Conservation (phyloP, 1,140 invertebrate genomes). For the Leptoteleia sp. region DNA sequence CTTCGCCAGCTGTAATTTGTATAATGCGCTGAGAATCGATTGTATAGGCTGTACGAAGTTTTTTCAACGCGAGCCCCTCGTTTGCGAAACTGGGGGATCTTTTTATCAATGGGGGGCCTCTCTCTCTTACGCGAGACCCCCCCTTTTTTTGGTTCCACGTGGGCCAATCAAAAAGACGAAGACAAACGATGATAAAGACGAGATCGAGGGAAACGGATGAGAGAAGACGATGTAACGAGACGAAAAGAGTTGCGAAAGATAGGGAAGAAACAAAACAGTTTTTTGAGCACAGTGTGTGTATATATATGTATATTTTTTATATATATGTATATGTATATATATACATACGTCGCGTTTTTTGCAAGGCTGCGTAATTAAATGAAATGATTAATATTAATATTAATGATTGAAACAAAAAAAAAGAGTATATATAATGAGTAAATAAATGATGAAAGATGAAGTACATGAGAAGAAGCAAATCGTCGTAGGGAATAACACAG, state of each 20-base stretch:
- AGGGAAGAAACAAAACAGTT: background rate
- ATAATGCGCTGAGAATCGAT: conserved; percentile 64
- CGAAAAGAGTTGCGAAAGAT: conserved; percentile 11
- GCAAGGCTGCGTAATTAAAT: conserved; percentile 45
- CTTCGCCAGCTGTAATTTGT: conserved; percentile 69
- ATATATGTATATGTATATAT: conserved; percentile 57
- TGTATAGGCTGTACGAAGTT: conserved; percentile 74
- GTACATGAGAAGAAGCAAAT: conserved; percentile 46
- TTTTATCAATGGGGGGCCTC: conserved; percentile 42
- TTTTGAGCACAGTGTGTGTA: conserved; percentile 45
- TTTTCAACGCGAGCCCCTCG: conserved; percentile 24
- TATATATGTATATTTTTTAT: conserved; percentile 57
- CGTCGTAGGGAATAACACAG: conserved; percentile 62
- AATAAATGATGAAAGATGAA: conserved; percentile 19
- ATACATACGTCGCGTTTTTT: conserved; percentile 42
- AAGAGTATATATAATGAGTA: conserved; percentile 42
- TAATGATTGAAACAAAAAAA: too few species aligned
- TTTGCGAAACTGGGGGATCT: conserved; percentile 21
- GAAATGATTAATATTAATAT: conserved; percentile 23
- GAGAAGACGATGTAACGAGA: too few species aligned
- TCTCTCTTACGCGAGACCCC: conserved; percentile 31
- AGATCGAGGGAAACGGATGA: conserved; percentile 1
- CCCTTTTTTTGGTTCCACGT: conserved; percentile 22
- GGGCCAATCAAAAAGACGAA: conserved; percentile 36
- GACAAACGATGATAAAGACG: conserved; percentile 17